phyloP scores from a whole-genome alignment of 2,888 invertebrate genomes.

The Andricus curvator region DNA sequence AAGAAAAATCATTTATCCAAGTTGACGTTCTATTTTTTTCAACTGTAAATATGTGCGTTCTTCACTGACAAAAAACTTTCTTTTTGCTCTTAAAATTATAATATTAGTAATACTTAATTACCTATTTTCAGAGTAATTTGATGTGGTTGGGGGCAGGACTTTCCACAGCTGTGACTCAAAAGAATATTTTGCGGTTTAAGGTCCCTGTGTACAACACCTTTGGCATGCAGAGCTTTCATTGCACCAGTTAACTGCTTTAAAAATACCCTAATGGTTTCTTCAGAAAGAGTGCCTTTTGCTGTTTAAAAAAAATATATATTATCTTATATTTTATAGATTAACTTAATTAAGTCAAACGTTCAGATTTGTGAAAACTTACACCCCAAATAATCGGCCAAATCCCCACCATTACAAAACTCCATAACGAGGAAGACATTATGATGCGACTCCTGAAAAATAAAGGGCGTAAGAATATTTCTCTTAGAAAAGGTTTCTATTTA shows the following conservation, averaged over 20 bases:
- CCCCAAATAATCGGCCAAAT: conserved; percentile 97
- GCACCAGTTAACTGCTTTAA: conserved; percentile 97
- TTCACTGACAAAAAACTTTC: neutral
- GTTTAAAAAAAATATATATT: conserved; percentile 46
- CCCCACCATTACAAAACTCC: conserved; percentile 99
- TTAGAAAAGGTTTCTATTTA: neutral
- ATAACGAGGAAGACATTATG: conserved; percentile 98
- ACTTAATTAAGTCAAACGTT: neutral
- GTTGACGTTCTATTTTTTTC: too few species aligned
- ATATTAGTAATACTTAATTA: conserved; percentile 75
- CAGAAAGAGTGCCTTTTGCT: conserved; percentile 96
- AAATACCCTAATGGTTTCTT: conserved; percentile 97
- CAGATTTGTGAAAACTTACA: conserved; percentile 78
- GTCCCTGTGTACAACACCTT: conserved; percentile 99
- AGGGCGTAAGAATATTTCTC: conserved; percentile 18
- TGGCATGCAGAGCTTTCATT: conserved; percentile 97
- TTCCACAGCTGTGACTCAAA: conserved; percentile 89
- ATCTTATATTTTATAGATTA: neutral
- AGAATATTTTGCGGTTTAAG: conserved; percentile 99
- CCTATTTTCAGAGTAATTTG: conserved; percentile 97
- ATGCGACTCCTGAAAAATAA: conserved; percentile 86
- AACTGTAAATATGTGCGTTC: too few species aligned
- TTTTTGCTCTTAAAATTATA: neutral
- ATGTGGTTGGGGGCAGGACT: conserved; percentile 85
- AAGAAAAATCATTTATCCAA: too few species aligned